These are phyloP conservation scores for Pipistrellus pygmaeus DNA, from an alignment of 2,797 vertebrate genomes.

Conservation along the genomic window DNA sequence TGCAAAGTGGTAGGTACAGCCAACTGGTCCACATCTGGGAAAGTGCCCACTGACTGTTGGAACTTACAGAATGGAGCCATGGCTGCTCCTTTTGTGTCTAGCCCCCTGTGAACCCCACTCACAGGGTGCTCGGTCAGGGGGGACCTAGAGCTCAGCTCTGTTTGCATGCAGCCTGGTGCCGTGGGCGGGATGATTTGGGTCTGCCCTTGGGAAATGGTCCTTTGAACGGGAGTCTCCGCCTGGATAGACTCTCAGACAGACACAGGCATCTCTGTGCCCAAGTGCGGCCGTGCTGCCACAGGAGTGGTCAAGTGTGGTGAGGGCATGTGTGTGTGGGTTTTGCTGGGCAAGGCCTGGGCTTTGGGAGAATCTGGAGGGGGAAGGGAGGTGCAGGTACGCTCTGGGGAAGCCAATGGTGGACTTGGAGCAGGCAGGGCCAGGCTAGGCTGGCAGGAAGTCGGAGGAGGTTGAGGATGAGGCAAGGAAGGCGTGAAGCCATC, in stretches of 20 bases:
- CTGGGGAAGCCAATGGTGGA: neutral
- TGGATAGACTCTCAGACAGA: neutral
- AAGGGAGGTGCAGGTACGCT: too few species aligned
- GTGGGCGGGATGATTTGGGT: neutral
- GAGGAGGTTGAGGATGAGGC: neutral
- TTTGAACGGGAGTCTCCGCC: neutral
- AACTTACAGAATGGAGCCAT: neutral
- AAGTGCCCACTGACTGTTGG: rapidly evolving
- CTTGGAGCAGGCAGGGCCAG: neutral
- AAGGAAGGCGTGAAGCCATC: neutral
- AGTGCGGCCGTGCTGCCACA: neutral
- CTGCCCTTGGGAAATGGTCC: neutral
- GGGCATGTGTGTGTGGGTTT: neutral
- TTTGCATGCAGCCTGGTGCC: neutral
- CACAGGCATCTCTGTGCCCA: neutral
- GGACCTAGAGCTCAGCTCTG: neutral
- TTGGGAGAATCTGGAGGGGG: neutral
- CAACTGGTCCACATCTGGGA: neutral
- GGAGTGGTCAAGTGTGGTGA: neutral
- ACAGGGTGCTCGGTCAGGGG: rapidly evolving
- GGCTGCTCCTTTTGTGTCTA: neutral
- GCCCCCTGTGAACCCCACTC: neutral
- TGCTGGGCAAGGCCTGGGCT: neutral
- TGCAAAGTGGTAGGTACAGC: neutral
- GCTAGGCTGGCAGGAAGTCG: neutral